phyloP scores from a whole-genome alignment of 2,888 invertebrate genomes.

The Xanthia togata region DNA sequence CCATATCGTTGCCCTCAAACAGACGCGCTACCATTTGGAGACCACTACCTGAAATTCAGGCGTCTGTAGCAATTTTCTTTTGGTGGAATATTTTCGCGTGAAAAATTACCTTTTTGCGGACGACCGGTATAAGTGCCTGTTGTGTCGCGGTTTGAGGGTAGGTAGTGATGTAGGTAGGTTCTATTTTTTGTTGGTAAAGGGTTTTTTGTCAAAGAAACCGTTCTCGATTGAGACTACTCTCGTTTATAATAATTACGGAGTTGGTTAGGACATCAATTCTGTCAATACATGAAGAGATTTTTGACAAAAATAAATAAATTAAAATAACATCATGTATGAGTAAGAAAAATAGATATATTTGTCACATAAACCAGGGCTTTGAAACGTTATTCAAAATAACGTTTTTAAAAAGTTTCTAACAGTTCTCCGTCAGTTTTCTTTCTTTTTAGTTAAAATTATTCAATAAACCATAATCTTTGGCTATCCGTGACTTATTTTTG shows the following conservation, averaged over 20 bases:
- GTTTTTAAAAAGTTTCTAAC: no score
- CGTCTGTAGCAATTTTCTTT: slow-evolving; percentile 64
- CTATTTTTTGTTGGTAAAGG: not conserved
- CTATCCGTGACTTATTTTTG: no score
- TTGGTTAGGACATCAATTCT: not conserved
- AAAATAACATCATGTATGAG: no score
- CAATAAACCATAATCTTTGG: no score
- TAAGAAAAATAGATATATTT: no score
- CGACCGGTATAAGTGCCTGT: slow-evolving; percentile 43
- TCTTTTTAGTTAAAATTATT: no score
- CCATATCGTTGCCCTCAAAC: slow-evolving; percentile 60
- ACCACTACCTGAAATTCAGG: slow-evolving; percentile 63
- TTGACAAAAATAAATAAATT: not conserved
- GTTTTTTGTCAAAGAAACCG: not conserved
- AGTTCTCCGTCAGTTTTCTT: no score
- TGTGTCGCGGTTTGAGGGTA: slow-evolving; percentile 30
- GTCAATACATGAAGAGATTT: not conserved
- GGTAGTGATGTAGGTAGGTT: slow-evolving; percentile 7
- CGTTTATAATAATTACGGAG: not conserved
- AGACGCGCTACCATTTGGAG: slow-evolving; percentile 60
- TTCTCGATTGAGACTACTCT: not conserved
- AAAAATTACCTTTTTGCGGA: slow-evolving; percentile 57
- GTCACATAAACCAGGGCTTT: no score
- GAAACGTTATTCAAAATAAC: no score
- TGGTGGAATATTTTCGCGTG: slow-evolving; percentile 61